Evolutionary conservation across 2,797 vertebrate species (phyloP), one percentile per base, ranked within the genome.

Genomic region (Myotis vivesi): DNA sequence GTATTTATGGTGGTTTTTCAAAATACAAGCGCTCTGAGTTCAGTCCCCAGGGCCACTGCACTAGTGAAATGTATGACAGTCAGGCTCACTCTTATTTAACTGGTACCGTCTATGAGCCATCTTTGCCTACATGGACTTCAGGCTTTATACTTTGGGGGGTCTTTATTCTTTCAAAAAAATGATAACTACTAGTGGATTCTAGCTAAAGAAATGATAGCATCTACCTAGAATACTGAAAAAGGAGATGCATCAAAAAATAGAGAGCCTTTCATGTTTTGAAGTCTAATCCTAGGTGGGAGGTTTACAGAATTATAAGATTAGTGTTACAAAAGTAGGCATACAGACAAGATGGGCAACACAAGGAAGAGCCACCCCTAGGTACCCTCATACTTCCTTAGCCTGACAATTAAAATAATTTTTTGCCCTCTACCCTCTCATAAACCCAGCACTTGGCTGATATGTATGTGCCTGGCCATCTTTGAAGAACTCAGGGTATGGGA

Each of bases 1-100:
- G 97, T 97, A 97, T 96, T 98, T 97, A 97, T 85, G 83, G 68
- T 94, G 88, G 79, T 97, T 97, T 85, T 94, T 97, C 87, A 96
- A 93, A 92, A 84, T 64, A 94, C 53, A 82, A 86, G 87, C 95
- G 87, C 95, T 96, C 97, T 71, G 46, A 96, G 94, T 97, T 95
- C 90, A 94, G 89, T 28, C 89, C 93, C 89, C 38, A 83, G 95
- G 72, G 88, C 25, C 71, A 53, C 0, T 16, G 59, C 17, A 25
- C 49, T 46, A 49, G 85, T 53, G 83, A 94, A 57, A 85, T 49
- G 69, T 82, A 80, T 90, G 71, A 12, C 38, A 75, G 73, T 80
- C 46, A 77, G 75, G 25, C 10, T 88, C 66, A 30, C 33, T 36
- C 46, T 19, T 46, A 33, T 38, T 91, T 87, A 10, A 1, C 62